Conservation (phyloP, 2,797 vertebrate species). For the Pseudotriccus pelzelni region DNA sequence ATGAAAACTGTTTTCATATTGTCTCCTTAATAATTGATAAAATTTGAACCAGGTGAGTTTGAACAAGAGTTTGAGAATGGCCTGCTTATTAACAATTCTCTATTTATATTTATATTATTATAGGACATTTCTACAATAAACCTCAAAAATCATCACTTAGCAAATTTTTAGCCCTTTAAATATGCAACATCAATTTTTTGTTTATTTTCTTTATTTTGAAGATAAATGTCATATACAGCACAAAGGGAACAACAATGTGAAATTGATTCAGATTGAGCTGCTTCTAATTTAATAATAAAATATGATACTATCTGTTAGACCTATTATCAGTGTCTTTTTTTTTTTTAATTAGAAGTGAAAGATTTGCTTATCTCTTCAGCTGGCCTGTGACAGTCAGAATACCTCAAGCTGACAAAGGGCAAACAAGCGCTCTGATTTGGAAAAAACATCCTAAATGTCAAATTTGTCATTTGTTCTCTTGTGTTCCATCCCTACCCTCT, state of each 20-base stretch:
- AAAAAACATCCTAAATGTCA: slow-evolving; percentile 9
- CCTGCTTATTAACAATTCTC: background rate
- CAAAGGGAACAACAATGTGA: background rate
- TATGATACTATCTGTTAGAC: background rate
- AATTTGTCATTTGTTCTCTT: background rate
- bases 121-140: background rate
- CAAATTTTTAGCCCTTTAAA: background rate
- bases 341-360: background rate
- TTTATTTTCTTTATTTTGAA: background rate
- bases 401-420: background rate
- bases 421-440: background rate
- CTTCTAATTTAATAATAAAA: background rate
- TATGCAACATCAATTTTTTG: background rate
- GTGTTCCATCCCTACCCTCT: background rate
- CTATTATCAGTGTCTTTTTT: background rate
- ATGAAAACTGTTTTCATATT: background rate
- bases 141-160: background rate
- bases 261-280: background rate
- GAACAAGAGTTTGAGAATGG: background rate
- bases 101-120: background rate
- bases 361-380: background rate
- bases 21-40: background rate
- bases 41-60: background rate
- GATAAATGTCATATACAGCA: background rate
- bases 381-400: background rate